phyloP scores from a whole-genome alignment of 2,888 invertebrate species.

The Phortica okadai region DNA sequence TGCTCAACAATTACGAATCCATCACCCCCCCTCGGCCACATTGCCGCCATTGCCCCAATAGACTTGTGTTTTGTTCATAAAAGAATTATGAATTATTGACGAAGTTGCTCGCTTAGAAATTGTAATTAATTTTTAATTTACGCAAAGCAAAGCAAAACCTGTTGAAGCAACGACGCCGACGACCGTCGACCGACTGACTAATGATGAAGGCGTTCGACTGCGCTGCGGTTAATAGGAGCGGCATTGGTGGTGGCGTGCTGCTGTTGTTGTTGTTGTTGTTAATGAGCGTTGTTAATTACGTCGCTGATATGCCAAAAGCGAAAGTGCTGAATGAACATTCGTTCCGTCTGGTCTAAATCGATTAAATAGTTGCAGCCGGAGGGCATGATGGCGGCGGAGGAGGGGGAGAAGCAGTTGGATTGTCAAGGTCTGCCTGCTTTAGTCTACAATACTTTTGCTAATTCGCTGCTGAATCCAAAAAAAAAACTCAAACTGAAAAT shows the following conservation, averaged over 20 bases:
- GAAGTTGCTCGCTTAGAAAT: constrained; percentile 55
- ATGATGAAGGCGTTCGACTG: constrained; percentile 25
- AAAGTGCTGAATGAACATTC: neutral
- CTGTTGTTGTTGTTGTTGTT: neutral
- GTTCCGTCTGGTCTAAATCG: neutral
- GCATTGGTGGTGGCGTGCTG: neutral
- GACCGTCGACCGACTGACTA: constrained; percentile 9
- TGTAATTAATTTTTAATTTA: constrained; percentile 49
- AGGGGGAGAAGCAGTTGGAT: neutral
- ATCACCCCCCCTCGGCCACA: neutral
- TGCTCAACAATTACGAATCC: neutral
- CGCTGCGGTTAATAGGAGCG: constrained; percentile 30
- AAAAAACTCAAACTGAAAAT: constrained; percentile 13
- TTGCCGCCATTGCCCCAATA: neutral
- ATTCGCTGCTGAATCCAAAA: neutral
- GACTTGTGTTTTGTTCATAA: constrained; percentile 20
- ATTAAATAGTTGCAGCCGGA: neutral
- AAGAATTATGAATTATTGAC: constrained; percentile 65
- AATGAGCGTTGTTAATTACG: neutral
- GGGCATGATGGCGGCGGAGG: too few relatives aligned
- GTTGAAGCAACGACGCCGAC: constrained; percentile 42
- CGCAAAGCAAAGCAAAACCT: constrained; percentile 46
- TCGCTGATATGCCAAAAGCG: neutral
- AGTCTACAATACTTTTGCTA: neutral
- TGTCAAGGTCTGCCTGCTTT: neutral